Conservation (phyloP, 2,113 vertebrate species). For the Spizaetus ornatus region DNA sequence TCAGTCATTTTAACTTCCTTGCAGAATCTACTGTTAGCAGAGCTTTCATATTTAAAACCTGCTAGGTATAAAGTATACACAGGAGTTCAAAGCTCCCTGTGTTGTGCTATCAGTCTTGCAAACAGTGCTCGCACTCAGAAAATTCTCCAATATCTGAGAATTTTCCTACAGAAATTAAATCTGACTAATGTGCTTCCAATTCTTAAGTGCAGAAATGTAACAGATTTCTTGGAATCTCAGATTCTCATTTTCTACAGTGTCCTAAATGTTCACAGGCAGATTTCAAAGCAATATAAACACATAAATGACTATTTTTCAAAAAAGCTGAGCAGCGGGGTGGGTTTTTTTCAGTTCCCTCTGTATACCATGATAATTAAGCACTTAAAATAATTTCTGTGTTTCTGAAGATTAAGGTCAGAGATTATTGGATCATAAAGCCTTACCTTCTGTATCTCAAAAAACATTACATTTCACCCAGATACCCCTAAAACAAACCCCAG, state of each 20-base stretch:
- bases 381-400: not conserved
- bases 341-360: not conserved
- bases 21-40: not conserved
- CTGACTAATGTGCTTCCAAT: fast-evolving
- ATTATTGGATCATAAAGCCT: not conserved
- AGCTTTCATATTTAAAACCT: not conserved
- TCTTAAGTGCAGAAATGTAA: not conserved
- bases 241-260: not conserved
- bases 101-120: not conserved
- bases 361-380: not conserved
- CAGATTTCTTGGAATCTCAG: not conserved
- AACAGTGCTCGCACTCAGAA: not conserved
- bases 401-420: not conserved
- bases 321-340: not conserved
- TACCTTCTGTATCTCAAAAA: not conserved
- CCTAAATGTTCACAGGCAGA: not conserved
- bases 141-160: not conserved
- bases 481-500: fast-evolving
- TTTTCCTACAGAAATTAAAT: not conserved
- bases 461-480: not conserved
- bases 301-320: not conserved
- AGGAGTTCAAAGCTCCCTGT: not conserved
- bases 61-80: not conserved
- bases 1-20: not conserved
- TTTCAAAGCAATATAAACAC: not conserved